Conservation (phyloP, 2,797 vertebrate species). For the Alcedo quadribrachys region DNA sequence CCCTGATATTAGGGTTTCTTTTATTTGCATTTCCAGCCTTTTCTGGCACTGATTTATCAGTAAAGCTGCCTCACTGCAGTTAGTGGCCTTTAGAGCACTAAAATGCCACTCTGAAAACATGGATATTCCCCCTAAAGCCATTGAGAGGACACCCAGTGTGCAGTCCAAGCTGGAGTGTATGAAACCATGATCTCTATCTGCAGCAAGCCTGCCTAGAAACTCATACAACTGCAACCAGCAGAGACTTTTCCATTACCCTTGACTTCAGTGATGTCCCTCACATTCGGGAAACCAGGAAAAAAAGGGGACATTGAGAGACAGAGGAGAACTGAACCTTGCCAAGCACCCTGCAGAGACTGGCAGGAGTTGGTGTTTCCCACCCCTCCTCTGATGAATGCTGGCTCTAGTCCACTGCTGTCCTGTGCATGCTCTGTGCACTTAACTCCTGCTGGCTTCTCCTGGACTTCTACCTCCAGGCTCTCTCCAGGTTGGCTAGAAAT, state of each 20-base stretch:
- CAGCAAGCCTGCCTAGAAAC: neutral
- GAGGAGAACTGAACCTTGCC: neutral
- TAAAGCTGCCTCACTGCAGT: fast-evolving
- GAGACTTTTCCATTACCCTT: neutral
- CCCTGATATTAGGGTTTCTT: neutral
- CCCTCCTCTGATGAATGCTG: neutral
- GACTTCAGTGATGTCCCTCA: neutral
- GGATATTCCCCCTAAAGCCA: neutral
- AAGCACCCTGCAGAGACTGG: neutral
- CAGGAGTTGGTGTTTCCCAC: neutral
- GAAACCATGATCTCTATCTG: neutral
- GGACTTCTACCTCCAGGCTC: neutral
- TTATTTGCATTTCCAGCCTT: neutral
- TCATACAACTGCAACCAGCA: neutral
- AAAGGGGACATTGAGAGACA: neutral
- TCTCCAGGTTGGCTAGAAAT: neutral
- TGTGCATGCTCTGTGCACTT: neutral
- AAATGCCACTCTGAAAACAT: neutral
- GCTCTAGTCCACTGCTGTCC: neutral
- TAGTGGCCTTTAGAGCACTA: neutral
- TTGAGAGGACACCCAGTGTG: neutral
- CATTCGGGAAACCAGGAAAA: neutral
- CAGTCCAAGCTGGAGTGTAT: neutral
- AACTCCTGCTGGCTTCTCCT: neutral
- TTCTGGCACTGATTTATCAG: neutral